Evolutionary conservation across 92 coral and sea anemone genomes (phyloP), one percentile per base, ranked within the genome.

Genomic region (Porites lobata): DNA sequence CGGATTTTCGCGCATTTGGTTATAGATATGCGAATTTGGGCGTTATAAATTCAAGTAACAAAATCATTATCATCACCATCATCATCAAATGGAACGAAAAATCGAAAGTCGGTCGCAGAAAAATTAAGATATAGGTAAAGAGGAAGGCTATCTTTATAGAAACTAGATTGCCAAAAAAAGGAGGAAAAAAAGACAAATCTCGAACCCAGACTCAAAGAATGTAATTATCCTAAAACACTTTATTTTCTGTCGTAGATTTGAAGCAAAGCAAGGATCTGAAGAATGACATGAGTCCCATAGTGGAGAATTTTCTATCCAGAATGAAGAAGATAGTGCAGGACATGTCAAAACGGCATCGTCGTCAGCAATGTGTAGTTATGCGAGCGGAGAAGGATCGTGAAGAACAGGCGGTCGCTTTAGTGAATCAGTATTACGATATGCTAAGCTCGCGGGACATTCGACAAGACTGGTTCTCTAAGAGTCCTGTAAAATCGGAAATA

Each of bases 401-500:
- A 63, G 19, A 74, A 47, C 80, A 84, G 47, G 80, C 87, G 11
- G 72, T 22, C 59, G 21, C 9, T 52, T 72, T 71, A 20, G 32
- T 73, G 18, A 62, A 74, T 62, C 26, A 84, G 73, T 84, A 47
- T 18, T 84, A 73, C 63, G 65, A 84, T 47, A 8, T 74, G 7
- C 63, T 84, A 22, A 75, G 87, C 43, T 63, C 26, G 22, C 86
- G 86, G n/a, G 86, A 82, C 77, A 82, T 82, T 69, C 78, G 11
- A 5, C 86, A 82, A 14, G 69, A 82, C 21, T 82, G 86, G 86
- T 19, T n/a, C 54, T 52, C 86, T 8, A 32, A 50, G 76, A 51
- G 24, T 12, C 6, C 0, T 17, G 12, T 11, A 21, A 21, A 56
- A 24, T 52, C 51, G n/a, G 7, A 56, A 10, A 56, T 4, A 10